Evolutionary conservation across 2,797 vertebrate species (phyloP).

Genomic region (Zonotrichia albicollis): DNA sequence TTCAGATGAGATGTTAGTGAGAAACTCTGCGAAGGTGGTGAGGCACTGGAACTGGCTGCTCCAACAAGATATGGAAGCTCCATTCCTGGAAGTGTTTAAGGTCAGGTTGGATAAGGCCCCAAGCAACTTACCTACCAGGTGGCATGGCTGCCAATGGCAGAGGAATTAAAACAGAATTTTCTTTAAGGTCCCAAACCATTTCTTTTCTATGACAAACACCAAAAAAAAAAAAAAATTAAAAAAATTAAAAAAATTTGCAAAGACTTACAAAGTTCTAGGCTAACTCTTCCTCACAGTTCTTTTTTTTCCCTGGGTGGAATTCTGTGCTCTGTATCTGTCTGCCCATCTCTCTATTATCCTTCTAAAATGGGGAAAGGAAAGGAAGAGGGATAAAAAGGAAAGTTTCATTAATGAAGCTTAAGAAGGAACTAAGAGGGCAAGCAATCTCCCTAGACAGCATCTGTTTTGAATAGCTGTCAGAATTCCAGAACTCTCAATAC

Average conservation of each 20-base stretch:
- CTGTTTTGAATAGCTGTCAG: background rate
- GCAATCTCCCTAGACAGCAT: background rate
- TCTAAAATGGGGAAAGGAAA: background rate
- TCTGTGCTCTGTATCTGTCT: background rate
- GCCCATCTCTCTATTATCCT: background rate
- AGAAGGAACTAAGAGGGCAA: background rate
- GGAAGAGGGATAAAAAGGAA: background rate
- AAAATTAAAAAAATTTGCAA: background rate
- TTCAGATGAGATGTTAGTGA: background rate
- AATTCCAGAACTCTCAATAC: background rate
- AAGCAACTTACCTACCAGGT: background rate
- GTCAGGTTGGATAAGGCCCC: background rate
- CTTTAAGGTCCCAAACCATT: background rate
- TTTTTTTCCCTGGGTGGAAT: background rate
- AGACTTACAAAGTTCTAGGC: background rate
- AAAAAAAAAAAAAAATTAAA: too few species aligned
- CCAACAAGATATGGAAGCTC: accelerated
- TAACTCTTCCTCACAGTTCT: background rate
- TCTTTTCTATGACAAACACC: background rate
- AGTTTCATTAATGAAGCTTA: background rate
- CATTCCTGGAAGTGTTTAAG: background rate
- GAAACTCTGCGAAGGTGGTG: background rate
- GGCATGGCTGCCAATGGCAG: background rate
- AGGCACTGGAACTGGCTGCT: background rate
- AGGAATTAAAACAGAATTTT: background rate